Conservation (phyloP, 2,888 invertebrate species). For the Corbicula japonica region DNA sequence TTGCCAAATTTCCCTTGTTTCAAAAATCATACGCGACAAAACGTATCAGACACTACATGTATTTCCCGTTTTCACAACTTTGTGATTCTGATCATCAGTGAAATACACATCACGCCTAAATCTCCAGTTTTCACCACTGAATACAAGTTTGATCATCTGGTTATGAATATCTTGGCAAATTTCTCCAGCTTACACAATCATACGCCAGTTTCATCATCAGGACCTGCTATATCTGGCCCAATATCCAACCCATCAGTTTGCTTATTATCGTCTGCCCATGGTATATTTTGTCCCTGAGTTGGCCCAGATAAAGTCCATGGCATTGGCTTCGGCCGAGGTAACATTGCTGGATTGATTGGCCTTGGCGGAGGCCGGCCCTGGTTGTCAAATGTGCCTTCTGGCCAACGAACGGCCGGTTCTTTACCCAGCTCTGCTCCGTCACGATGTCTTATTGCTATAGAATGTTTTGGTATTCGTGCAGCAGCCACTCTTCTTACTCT, state of each 20-base stretch:
- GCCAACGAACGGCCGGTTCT: slow-evolving; percentile 51
- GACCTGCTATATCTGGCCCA: slow-evolving; percentile 29
- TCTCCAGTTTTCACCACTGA: no score
- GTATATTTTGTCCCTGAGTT: neutral
- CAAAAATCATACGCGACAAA: no score
- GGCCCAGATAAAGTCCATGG: slow-evolving; percentile 8
- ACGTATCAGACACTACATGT: no score
- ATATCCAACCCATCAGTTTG: slow-evolving; percentile 48
- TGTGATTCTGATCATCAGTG: no score
- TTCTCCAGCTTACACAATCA: slow-evolving; percentile 28
- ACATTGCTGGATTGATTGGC: slow-evolving; percentile 28
- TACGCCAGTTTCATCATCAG: slow-evolving; percentile 56
- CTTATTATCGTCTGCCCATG: slow-evolving; percentile 7
- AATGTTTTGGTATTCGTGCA: slow-evolving; percentile 35
- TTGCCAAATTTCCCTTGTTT: no score
- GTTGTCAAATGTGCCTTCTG: slow-evolving; percentile 38
- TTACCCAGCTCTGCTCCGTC: no score
- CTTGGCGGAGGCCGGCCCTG: slow-evolving; percentile 13
- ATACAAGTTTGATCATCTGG: no score
- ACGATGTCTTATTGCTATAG: slow-evolving; percentile 41
- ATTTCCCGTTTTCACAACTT: no score
- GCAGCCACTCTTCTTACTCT: slow-evolving; percentile 38
- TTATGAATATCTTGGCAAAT: no score
- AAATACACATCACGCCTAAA: no score
- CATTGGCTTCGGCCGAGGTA: slow-evolving; percentile 11